Percentiles rank a stretch among this genome's conserved stretches.
Evolutionary conservation across 53 echinoderm and acorn worm species (phyloP).

Genomic region (Echinarachnius parma): DNA sequence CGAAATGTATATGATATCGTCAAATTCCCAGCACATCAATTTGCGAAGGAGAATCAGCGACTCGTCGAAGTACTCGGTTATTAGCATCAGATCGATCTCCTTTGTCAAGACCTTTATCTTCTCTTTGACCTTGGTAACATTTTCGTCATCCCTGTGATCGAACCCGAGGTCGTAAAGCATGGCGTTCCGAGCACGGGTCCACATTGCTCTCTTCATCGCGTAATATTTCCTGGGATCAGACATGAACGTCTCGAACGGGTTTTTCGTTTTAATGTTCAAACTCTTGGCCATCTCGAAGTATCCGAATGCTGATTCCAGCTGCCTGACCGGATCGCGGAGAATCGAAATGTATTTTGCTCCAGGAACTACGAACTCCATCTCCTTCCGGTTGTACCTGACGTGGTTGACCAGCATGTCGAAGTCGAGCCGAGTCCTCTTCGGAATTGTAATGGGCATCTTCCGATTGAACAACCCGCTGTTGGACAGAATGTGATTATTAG

Average conservation of each 20-base stretch:
- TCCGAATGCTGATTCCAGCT: slow-evolving; percentile 46
- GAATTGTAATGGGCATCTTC: no score
- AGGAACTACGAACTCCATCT: slow-evolving; percentile 64
- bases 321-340: slow-evolving; percentile 33
- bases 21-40: slow-evolving; percentile 55
- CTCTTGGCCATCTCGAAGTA: slow-evolving; percentile 38
- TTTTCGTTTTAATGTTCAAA: not conserved
- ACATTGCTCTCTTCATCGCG: slow-evolving; percentile 9
- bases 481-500: no score
- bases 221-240: slow-evolving; percentile 15
- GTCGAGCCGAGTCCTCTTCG: no score
- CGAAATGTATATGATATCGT: slow-evolving; percentile 55
- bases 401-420: slow-evolving; percentile 51
- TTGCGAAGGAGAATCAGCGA: slow-evolving; percentile 56
- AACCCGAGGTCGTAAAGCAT: slow-evolving; percentile 63
- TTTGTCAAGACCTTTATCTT: slow-evolving; percentile 35
- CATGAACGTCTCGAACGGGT: slow-evolving; percentile 50
- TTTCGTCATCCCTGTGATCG: slow-evolving; percentile 12
- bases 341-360: slow-evolving; percentile 62
- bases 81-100: slow-evolving; percentile 62
- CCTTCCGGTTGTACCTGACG: slow-evolving; percentile 49
- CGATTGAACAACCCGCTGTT: no score
- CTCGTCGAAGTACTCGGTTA: slow-evolving; percentile 70
- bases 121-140: slow-evolving; percentile 2
- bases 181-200: slow-evolving; percentile 41